Evolutionary conservation across 2,888 invertebrate species (phyloP), one percentile per base, ranked within the genome.

Genomic region (Arrhopalites spinosus): DNA sequence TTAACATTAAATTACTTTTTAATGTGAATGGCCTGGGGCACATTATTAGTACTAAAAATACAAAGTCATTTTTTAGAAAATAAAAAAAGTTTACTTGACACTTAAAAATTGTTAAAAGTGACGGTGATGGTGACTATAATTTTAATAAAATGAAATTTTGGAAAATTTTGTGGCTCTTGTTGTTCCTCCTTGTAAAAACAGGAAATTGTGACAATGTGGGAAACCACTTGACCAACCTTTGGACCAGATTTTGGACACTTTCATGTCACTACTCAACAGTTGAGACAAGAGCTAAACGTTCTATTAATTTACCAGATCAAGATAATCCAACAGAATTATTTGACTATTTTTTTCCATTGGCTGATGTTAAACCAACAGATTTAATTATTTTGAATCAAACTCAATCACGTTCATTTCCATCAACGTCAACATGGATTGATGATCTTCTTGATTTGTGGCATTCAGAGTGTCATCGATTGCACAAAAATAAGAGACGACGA

Each of bases 321-420:
- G 17, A 27, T n/a, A 56, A 66, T 53, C 30, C 64, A 7, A 29
- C 30, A 0, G 67, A 67, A 36, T 17, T 64, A 11, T 74, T 74
- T 56, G 30, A 59, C 17, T 74, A 64, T n/a, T 53, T 74, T 5
- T 74, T 47, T 36, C 74, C 74, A 2, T 29, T 56, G 30, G 66
- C 74, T 2, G n/a, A 74, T 50, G 53, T 67, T 7, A 20, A 43
- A 23, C 25, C 25, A 7, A 7, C 17, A 2, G 64, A 64, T 25
- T 25, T 47, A 8, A 56, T 20, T 8, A 8, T 23, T 1, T 8
- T 8, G 53, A 17, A 56, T n/a, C 8, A 8, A 8, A 45, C 63
- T 13, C 63, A 61, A 11, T 17, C 20, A 13, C n/a, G 2, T 13
- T 36, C 36, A 11, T 36, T 36, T 36, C n/a, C n/a, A n/a, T n/a